Conservation (phyloP, 1,140 invertebrate genomes). For the Caenorhabditis remanei region DNA sequence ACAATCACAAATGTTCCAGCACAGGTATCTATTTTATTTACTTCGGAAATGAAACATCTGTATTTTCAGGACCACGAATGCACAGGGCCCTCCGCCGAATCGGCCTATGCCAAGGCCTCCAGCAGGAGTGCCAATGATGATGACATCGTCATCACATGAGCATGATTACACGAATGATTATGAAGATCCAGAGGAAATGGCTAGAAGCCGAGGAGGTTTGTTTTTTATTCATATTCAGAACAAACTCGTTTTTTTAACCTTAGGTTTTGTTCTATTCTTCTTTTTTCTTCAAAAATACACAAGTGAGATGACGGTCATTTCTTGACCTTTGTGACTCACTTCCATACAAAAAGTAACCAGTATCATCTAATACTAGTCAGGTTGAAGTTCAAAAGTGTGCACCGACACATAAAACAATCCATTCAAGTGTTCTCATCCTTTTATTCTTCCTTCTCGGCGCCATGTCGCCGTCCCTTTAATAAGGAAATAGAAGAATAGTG, state of each 20-base stretch:
- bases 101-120: slow-evolving; percentile 28
- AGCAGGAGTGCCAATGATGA: slow-evolving; percentile 24
- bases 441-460: slow-evolving; percentile 6
- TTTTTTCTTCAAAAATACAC: too few species aligned
- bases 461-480: background rate
- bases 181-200: slow-evolving; percentile 58
- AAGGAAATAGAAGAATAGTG: slow-evolving; percentile 26
- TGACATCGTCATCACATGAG: slow-evolving; percentile 9
- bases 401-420: slow-evolving; percentile 50
- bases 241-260: too few species aligned
- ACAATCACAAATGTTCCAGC: slow-evolving; percentile 51
- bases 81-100: slow-evolving; percentile 44
- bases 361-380: background rate
- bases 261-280: too few species aligned
- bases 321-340: slow-evolving; percentile 2
- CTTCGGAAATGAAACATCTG: background rate
- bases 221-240: background rate
- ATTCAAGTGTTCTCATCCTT: slow-evolving; percentile 12
- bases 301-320: background rate
- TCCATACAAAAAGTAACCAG: background rate
- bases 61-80: slow-evolving; percentile 40
- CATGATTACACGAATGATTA: slow-evolving; percentile 61
- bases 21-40: background rate
- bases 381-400: slow-evolving; percentile 35
- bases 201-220: slow-evolving; percentile 35